Base-by-base conservation (phyloP, 2,888 invertebrate species). In the Phrixothrix hirtus region DNA sequence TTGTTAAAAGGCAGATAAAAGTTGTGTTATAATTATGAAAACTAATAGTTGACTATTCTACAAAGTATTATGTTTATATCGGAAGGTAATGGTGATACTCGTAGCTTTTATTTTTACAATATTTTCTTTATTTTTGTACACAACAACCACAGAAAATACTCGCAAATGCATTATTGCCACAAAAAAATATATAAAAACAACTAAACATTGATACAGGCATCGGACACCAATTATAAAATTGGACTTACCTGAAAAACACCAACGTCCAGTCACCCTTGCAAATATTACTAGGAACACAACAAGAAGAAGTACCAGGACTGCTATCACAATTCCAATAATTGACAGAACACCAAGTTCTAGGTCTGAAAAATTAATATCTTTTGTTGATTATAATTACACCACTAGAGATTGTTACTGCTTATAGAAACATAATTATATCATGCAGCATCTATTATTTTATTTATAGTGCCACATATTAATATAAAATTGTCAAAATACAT, bases 161-260 rank as follows among this genome's bases (percentile, higher is more conserved):
- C 41, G 35, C 41, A 42, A 42, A 43, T 36, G 43, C 43, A 35
- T 43, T 31, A 37, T 42, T 37, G 43, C 49, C 42, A 48, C 32
- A 29, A 38, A 16, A 14, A 11, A 43, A n/a, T n/a, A n/a, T n/a
- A n/a, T n/a, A n/a, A n/a, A n/a, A n/a, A n/a, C n/a, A n/a, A n/a
- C n/a, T n/a, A n/a, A 7, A 48, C 35, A 42, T 26, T 11, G 21
- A 49, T 16, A 25, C 42, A 36, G 43, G 43, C n/a, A 36, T 21
- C 3, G n/a, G 15, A 39, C 7, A n/a, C 41, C n/a, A n/a, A n/a
- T n/a, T n/a, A 6, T 7, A 15, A 34, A 21, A 25, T 9, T 12
- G n/a, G 43, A 84, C 89, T 86, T 77, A 91, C 91, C 90, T 75
- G 87, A 87, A 75, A 92, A 92, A 78, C 91, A 92, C 90, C 91